Evolutionary conservation across 2,797 vertebrate species (phyloP), one percentile per base, ranked within the genome.

Genomic region (Paguma larvata): DNA sequence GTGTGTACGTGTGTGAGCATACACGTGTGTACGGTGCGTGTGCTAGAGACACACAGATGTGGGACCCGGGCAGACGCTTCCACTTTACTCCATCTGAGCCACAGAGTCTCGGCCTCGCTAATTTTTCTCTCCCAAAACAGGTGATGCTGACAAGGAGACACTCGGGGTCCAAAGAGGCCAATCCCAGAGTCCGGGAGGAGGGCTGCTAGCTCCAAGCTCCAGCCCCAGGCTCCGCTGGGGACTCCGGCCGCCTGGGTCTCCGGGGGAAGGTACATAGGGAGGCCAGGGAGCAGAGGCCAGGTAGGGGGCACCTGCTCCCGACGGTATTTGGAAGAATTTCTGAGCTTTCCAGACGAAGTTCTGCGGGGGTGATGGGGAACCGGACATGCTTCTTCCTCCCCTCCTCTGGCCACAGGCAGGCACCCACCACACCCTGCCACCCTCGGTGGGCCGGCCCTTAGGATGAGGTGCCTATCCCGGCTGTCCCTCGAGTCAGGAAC

Each of bases 251-350:
- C 80, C 88, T 92, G 59, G 67, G 63, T 90, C 67, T 79, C 18
- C 1, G 2, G 11, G 65, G 32, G 32, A 32, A 6, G 18, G 32
- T 4, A 4, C 2, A 2, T 2, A 8, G 0, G 23, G 23, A 51
- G 12, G 11, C 9, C 4, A 14, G 23, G 25, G 19, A 51, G 68
- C 30, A 68, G 15, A 32, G 48, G 7, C 62, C 41, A 72, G 44
- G 44, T 88, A 11, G 59, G 38, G 4, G 19, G 15, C 27, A 5
- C 8, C 38, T 4, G 32, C n/a, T 38, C 68, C 53, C 6, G 16
- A 38, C 32, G 44, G 34, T 34, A 32, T 62, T 56, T 32, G 15
- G 51, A 46, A 19, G 87, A 88, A 85, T 8, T 2, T 4, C 27
- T 11, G n/a, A 44, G 48, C 27, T 94, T 59, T 62, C 79, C 46